Evolutionary conservation across 2,888 invertebrate genomes (phyloP).

Genomic region (Anarsia innoxiella): DNA sequence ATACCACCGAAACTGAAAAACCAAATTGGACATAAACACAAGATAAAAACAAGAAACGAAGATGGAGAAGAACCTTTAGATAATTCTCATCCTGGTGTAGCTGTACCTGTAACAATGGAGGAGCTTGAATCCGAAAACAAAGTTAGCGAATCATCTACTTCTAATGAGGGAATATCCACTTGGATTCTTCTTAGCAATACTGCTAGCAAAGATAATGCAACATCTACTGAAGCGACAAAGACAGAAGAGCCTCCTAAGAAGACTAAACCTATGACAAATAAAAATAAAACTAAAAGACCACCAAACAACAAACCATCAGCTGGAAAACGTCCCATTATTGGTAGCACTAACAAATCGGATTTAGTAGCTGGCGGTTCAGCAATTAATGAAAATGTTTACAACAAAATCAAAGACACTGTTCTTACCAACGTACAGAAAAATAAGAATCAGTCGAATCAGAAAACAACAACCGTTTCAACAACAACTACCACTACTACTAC

Average conservation of each 20-base stretch:
- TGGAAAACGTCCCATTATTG: slow-evolving; percentile 56
- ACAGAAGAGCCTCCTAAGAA: slow-evolving; percentile 48
- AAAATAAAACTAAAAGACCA: slow-evolving; percentile 56
- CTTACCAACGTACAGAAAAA: slow-evolving; percentile 71
- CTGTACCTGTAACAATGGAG: slow-evolving; percentile 78
- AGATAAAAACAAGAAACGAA: slow-evolving; percentile 55
- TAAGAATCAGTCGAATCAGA: slow-evolving; percentile 44
- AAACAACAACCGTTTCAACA: slow-evolving; percentile 31
- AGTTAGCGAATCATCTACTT: slow-evolving; percentile 68
- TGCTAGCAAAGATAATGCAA: slow-evolving; percentile 38
- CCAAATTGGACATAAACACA: slow-evolving; percentile 58
- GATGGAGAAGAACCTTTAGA: slow-evolving; percentile 52
- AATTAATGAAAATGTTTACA: slow-evolving; percentile 67
- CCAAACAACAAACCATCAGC: slow-evolving; percentile 40
- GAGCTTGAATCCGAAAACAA: slow-evolving; percentile 75
- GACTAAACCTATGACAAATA: slow-evolving; percentile 38
- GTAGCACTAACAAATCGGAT: slow-evolving; percentile 64
- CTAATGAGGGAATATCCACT: slow-evolving; percentile 81
- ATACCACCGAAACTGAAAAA: slow-evolving; percentile 78
- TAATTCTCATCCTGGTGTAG: slow-evolving; percentile 78
- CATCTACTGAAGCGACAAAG: slow-evolving; percentile 59
- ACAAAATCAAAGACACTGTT: slow-evolving; percentile 78
- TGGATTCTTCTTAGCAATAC: slow-evolving; percentile 82
- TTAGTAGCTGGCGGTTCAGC: slow-evolving; percentile 63
- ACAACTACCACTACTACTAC: slow-evolving; percentile 33